phyloP scores from a whole-genome alignment of 2,888 invertebrate genomes.

The Sinohyriopsis cumingii region DNA sequence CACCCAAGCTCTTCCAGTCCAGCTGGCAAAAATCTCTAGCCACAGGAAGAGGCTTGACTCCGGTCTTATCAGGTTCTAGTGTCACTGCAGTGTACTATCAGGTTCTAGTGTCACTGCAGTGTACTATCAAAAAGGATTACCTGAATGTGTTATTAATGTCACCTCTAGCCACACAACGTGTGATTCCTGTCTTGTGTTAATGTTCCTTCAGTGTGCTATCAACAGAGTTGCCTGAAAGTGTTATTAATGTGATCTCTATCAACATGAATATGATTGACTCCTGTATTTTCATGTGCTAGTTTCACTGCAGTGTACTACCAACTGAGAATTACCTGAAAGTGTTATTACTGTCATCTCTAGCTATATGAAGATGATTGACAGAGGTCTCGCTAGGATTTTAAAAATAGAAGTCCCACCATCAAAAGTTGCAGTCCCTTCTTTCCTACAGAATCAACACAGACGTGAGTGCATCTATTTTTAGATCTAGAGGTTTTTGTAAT shows the following conservation, averaged over 20 bases:
- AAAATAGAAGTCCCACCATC: too few species aligned
- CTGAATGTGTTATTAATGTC: constrained; percentile 92
- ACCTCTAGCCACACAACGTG: constrained; percentile 87
- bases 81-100: constrained; percentile 81
- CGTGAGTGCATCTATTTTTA: too few species aligned
- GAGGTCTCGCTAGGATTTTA: too few species aligned
- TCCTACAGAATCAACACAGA: too few species aligned
- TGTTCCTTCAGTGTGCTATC: constrained; percentile 78
- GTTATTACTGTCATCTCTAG: constrained; percentile 90
- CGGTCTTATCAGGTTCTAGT: too few species aligned
- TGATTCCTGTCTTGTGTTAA: constrained; percentile 84
- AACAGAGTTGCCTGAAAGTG: constrained; percentile 79
- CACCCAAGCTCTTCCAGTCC: too few species aligned
- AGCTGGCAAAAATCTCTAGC: too few species aligned
- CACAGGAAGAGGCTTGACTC: constrained; percentile 79
- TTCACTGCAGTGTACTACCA: constrained; percentile 64
- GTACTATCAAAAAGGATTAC: constrained; percentile 29
- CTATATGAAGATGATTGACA: constrained; percentile 90
- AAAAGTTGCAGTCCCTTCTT: too few species aligned
- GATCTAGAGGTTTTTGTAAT: too few species aligned
- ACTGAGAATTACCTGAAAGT: constrained; percentile 78
- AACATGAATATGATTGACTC: constrained; percentile 79
- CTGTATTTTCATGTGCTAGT: constrained; percentile 77
- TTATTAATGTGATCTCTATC: constrained; percentile 94
- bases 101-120: constrained; percentile 64